Evolutionary conservation across 2,888 invertebrate genomes (phyloP).

Genomic region (Drosophila rubida): DNA sequence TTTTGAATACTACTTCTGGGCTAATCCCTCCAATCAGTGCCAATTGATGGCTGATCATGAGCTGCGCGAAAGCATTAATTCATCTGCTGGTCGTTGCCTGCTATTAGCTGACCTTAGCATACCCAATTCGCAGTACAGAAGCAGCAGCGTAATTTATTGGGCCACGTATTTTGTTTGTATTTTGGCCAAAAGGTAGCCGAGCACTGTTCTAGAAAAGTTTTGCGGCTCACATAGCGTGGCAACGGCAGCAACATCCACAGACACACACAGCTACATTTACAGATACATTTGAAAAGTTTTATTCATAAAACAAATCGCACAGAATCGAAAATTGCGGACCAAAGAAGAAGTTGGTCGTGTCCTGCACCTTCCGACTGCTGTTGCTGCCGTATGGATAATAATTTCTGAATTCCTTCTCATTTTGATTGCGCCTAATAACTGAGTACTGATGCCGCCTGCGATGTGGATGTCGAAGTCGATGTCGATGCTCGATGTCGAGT

Average conservation of each 20-base stretch:
- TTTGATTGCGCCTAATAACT: slow-evolving; percentile 82
- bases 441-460: slow-evolving; percentile 77
- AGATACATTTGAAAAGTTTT: slow-evolving; percentile 75
- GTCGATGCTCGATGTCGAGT: slow-evolving; percentile 8
- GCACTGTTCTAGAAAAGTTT: slow-evolving; percentile 53
- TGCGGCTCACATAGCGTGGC: slow-evolving; percentile 21
- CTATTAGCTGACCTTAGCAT: neutral
- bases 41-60: neutral
- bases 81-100: neutral
- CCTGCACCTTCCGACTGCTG: slow-evolving; percentile 41
- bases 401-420: slow-evolving; percentile 80
- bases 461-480: slow-evolving; percentile 19
- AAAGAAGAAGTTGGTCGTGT: slow-evolving; percentile 52
- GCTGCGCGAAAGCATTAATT: neutral
- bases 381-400: slow-evolving; percentile 69
- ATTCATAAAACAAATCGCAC: slow-evolving; percentile 77
- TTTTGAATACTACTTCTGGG: no score
- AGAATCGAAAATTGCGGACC: slow-evolving; percentile 74
- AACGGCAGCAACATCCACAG: slow-evolving; percentile 13
- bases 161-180: slow-evolving; percentile 72
- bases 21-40: neutral
- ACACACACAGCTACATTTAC: slow-evolving; percentile 25
- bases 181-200: slow-evolving; percentile 60
- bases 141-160: slow-evolving; percentile 62
- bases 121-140: slow-evolving; percentile 28